A percentile compares a stretch with the other conserved stretches of the same genome.
Conservation (phyloP, 2,113 vertebrate genomes). For the Oreochromis tanganicae region DNA sequence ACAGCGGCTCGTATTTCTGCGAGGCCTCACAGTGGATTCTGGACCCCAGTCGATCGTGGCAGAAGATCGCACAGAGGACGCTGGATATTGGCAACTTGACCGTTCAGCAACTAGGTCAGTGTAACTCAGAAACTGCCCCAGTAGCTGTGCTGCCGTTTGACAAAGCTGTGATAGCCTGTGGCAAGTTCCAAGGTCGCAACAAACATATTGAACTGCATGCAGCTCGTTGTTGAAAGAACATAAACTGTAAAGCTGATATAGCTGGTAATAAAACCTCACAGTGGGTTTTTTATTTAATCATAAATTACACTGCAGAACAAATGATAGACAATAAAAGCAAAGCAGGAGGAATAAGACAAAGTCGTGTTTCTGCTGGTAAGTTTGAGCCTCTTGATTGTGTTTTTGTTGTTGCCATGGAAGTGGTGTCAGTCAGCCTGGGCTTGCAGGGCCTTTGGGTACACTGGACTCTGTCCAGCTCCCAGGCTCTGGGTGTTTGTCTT, state of each 20-base stretch:
- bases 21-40: slow-evolving; percentile 82
- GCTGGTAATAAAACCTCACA: background rate
- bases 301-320: background rate
- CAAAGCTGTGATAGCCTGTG: background rate
- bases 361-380: background rate
- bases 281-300: background rate
- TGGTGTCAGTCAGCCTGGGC: background rate
- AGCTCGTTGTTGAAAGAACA: background rate
- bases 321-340: background rate
- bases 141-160: background rate
- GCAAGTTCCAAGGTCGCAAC: background rate
- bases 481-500: slow-evolving; percentile 4
- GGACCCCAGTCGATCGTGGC: slow-evolving; percentile 80
- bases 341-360: background rate
- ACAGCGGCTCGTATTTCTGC: slow-evolving; percentile 81
- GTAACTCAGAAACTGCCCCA: background rate
- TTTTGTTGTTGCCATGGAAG: background rate
- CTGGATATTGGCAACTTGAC: slow-evolving; percentile 80
- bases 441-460: background rate
- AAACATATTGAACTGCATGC: background rate
- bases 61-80: slow-evolving; percentile 79
- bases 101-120: slow-evolving; percentile 78
- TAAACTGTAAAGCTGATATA: background rate
- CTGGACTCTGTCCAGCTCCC: slow-evolving; percentile 23
- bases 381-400: background rate